These are phyloP conservation scores for Empis stercorea DNA, from an alignment of 2,888 invertebrate genomes.

Conservation along the genomic window DNA sequence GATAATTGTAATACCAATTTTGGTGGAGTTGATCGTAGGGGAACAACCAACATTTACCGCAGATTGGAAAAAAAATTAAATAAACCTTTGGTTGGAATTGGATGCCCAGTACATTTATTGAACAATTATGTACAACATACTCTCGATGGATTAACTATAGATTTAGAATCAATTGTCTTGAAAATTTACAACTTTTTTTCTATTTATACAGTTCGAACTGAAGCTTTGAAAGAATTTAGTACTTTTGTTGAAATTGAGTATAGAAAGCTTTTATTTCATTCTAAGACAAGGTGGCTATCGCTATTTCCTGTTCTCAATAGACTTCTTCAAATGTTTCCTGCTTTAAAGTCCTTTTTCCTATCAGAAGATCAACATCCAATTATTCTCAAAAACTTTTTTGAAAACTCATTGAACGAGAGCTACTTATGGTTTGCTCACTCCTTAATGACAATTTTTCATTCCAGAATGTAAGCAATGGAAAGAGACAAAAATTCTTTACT, in stretches of 20 bases:
- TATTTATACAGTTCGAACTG: slow-evolving; percentile 9
- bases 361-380: neutral
- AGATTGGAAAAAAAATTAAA: neutral
- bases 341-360: neutral
- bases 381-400: neutral
- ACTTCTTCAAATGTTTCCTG: neutral
- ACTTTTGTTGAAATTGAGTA: neutral
- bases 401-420: neutral
- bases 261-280: neutral
- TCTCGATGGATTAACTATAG: slow-evolving; percentile 12
- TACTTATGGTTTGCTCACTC: neutral
- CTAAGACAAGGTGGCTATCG: slow-evolving; percentile 1
- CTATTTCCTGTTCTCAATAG: neutral
- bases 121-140: slow-evolving; percentile 10
- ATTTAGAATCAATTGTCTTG: slow-evolving; percentile 14
- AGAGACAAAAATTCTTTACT: neutral
- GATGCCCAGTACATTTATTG: neutral
- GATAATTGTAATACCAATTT: neutral
- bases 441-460: neutral
- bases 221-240: slow-evolving; percentile 2
- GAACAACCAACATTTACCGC: neutral
- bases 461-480: neutral
- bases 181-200: slow-evolving; percentile 16
- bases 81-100: neutral
- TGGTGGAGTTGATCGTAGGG: neutral